phyloP scores from a whole-genome alignment of 2,888 invertebrate species.

The Eilema sororculum region DNA sequence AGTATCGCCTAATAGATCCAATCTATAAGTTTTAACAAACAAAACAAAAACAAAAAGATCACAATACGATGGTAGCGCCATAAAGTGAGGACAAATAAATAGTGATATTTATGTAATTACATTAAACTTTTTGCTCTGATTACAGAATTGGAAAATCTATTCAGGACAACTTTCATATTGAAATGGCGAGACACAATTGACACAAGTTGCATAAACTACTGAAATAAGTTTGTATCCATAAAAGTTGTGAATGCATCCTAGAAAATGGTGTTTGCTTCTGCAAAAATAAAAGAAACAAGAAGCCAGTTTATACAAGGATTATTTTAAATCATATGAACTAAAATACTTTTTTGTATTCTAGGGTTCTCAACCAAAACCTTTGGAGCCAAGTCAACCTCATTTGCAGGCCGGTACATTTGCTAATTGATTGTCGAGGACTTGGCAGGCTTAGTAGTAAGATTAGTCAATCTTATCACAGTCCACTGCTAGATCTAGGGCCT shows the following conservation, averaged over 20 bases:
- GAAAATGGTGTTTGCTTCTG: background rate
- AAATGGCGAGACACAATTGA: background rate
- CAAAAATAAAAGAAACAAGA: too few relatives aligned
- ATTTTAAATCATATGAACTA: too few relatives aligned
- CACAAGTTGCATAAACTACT: background rate
- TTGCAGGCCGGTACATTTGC: too few relatives aligned
- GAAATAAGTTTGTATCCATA: background rate
- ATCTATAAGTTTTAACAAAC: background rate
- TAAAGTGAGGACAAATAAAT: background rate
- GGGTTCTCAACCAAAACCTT: too few relatives aligned
- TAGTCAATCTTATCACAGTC: too few relatives aligned
- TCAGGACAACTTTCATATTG: background rate
- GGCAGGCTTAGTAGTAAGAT: too few relatives aligned
- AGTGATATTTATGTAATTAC: background rate
- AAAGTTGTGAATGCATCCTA: background rate
- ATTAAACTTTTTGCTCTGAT: background rate
- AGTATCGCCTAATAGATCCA: background rate
- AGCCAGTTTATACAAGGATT: too few relatives aligned
- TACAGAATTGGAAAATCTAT: background rate
- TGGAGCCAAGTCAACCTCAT: too few relatives aligned
- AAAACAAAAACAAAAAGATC: background rate
- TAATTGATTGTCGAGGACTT: too few relatives aligned
- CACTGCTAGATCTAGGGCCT: too few relatives aligned
- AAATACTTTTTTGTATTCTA: background rate
- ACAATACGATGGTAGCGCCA: background rate